Evolutionary conservation across 2,797 vertebrate species (phyloP), one percentile per base, ranked within the genome.

Genomic region (Phalloptychus januarius): DNA sequence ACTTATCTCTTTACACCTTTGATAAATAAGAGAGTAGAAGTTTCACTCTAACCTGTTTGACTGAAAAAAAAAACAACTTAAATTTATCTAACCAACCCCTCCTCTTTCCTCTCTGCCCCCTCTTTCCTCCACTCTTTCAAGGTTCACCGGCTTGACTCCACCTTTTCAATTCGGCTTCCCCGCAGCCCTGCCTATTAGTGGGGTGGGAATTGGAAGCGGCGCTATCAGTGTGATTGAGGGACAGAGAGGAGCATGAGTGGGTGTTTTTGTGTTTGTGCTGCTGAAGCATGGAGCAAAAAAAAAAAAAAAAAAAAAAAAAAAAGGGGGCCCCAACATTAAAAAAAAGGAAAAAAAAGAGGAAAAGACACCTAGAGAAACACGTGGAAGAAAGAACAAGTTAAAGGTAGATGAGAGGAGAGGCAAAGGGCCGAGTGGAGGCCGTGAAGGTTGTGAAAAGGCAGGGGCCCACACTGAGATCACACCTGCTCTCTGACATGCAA

Each of bases 141-240:
- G 93, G 95, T 96, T 91, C 93, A 87, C 85, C 91, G 94, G 89
- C 94, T 86, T 83, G 58, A 91, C 94, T 94, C 94, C 95, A 93
- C 92, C 95, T 95, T 96, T 96, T 93, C 93, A 95, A 92, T 94
- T 94, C 94, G 89, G 85, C 89, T 91, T 91, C 94, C 93, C 93
- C 94, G 89, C 91, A 94, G 92, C 81, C 92, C 89, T 85, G 94
- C 89, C 95, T 95, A 94, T 95, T 95, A 94, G 96, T 94, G 88
- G 94, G 92, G 95, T 95, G 95, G 83, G 91, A 94, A 96, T 94
- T 95, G 95, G 95, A 96, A 96, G 95, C 73, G 52, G 91, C 92
- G 94, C 94, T 95, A 94, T 91, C 95, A 93, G 92, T 94, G 94
- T 95, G 91, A 95, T 90, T 90, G 93, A 95, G 86, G 79, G 82